These are phyloP conservation scores for Liopterus haemorrhoidalis DNA, from an alignment of 2,888 invertebrate genomes.

Conservation along the genomic window DNA sequence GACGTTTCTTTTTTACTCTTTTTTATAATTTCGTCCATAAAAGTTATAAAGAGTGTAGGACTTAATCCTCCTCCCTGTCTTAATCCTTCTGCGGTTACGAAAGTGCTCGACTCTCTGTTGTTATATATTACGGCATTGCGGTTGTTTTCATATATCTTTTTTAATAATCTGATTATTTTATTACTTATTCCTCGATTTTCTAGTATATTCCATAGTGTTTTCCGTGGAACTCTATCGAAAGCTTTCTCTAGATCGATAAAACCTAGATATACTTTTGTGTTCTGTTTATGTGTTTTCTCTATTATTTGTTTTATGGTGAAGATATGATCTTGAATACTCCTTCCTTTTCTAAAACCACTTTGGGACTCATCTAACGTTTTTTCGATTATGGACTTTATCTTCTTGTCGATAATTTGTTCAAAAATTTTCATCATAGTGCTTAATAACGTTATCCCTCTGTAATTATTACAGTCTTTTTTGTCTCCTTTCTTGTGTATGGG, in stretches of 20 bases:
- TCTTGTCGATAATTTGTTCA: too few relatives aligned
- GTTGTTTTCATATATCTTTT: conserved; percentile 12
- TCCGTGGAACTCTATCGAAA: conserved; percentile 8
- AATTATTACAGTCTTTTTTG: too few relatives aligned
- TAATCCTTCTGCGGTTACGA: conserved; percentile 14
- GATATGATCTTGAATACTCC: conserved; percentile 12
- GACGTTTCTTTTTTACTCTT: not conserved
- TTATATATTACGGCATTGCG: conserved; percentile 11
- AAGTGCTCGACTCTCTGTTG: conserved; percentile 10
- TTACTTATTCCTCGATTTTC: conserved; percentile 10
- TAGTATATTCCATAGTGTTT: conserved; percentile 13
- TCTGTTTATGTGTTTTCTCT: too few relatives aligned
- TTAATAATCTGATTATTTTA: conserved; percentile 6
- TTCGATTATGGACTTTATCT: not conserved
- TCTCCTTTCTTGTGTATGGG: too few relatives aligned
- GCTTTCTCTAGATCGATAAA: conserved; percentile 12
- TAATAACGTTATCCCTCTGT: too few relatives aligned
- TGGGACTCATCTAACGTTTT: not conserved
- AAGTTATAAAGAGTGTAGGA: conserved; percentile 5
- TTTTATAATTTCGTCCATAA: conserved; percentile 12
- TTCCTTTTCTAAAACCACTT: conserved; percentile 15
- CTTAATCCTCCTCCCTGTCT: conserved; percentile 16
- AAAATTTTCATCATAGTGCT: too few relatives aligned
- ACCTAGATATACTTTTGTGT: too few relatives aligned
- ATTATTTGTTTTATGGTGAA: too few relatives aligned